Conservation (phyloP, 2,888 invertebrate species). For the Willowsia nigromaculata region DNA sequence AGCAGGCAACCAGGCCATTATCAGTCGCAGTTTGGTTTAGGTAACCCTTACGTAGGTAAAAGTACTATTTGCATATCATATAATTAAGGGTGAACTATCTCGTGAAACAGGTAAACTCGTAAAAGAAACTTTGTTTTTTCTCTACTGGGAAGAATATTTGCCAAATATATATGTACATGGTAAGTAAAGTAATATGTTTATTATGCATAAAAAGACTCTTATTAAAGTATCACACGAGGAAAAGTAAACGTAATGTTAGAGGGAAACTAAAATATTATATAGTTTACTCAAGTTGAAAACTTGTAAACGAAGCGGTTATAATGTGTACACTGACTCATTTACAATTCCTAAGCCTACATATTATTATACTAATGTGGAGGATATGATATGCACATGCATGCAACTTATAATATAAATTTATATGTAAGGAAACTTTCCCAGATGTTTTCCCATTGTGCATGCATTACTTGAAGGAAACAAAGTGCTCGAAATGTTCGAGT, state of each 20-base stretch:
- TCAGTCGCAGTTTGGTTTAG: no score
- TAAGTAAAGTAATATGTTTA: background rate
- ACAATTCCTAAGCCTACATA: background rate
- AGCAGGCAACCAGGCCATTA: no score
- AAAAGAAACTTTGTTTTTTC: constrained; percentile 3
- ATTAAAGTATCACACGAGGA: no score
- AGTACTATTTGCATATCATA: constrained; percentile 24
- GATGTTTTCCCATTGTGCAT: background rate
- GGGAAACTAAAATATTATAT: background rate
- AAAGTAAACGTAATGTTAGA: no score
- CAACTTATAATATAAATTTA: background rate
- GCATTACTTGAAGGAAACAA: background rate
- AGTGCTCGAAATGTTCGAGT: constrained; percentile 5
- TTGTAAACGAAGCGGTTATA: background rate
- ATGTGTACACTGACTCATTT: background rate
- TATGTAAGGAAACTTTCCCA: background rate
- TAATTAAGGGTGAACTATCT: constrained; percentile 31
- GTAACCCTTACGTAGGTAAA: no score
- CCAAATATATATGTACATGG: background rate
- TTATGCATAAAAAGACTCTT: background rate
- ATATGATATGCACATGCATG: background rate
- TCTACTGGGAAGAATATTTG: background rate
- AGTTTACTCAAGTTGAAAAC: background rate
- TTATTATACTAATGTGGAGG: background rate
- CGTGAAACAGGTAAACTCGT: constrained; percentile 25